These are phyloP conservation scores for Chrysina gloriosa DNA, from an alignment of 2,888 invertebrate species.

Conservation along the genomic window DNA sequence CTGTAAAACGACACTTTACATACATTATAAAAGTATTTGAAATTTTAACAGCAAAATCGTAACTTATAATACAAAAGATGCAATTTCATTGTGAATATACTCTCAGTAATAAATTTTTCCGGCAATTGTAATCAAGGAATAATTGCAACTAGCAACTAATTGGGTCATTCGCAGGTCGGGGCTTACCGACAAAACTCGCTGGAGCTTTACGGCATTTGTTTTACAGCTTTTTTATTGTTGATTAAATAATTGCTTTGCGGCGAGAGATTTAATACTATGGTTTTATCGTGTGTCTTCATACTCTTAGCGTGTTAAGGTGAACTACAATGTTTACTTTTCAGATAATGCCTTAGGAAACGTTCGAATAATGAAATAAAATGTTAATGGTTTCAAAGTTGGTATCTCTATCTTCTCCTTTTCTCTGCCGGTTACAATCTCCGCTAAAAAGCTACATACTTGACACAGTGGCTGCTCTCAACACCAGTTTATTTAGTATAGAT, in stretches of 20 bases:
- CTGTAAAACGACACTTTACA: neutral
- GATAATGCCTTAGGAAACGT: too few relatives aligned
- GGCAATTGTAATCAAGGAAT: slow-evolving; percentile 17
- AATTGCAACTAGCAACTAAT: slow-evolving; percentile 18
- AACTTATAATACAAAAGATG: too few relatives aligned
- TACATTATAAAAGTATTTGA: neutral
- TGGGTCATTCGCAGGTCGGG: slow-evolving; percentile 2
- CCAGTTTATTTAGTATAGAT: too few relatives aligned
- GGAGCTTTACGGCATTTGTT: slow-evolving; percentile 13
- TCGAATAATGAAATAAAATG: neutral
- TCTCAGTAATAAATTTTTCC: neutral
- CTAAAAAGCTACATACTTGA: too few relatives aligned
- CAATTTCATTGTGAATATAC: neutral
- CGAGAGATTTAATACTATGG: neutral
- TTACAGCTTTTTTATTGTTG: slow-evolving; percentile 15
- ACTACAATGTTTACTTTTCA: neutral
- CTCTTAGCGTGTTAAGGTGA: neutral
- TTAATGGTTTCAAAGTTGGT: too few relatives aligned
- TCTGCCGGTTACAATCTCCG: too few relatives aligned
- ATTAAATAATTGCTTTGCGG: slow-evolving; percentile 10
- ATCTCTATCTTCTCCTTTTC: too few relatives aligned
- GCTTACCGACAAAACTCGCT: slow-evolving; percentile 7
- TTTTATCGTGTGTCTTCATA: neutral
- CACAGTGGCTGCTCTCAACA: too few relatives aligned
- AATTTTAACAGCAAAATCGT: slow-evolving; percentile 7